Base-by-base conservation (phyloP, 2,797 vertebrate genomes). In the Neosilurus hyrtlii region DNA sequence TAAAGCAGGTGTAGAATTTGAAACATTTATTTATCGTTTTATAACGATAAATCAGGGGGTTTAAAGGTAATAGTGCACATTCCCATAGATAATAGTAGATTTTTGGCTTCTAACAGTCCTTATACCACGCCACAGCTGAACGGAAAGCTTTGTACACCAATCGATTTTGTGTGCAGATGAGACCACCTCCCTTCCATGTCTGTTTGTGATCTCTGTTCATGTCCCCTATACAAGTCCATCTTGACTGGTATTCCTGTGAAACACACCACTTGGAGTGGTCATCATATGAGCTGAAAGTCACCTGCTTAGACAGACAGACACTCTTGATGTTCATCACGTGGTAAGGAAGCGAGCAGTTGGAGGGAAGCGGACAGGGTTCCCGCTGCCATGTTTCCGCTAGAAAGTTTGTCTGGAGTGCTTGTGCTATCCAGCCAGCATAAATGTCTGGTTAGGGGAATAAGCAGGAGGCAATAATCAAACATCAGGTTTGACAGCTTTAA, bases 231-330 rank as follows among this genome's bases (percentile, higher is more conserved):
- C 97, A 99, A 18, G 92, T 93, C 95, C 97, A 95, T 81, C 79
- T 92, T 85, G 94, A 90, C 89, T 91, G 65, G 1, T 82, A 72
- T 7, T n/a, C 14, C 74, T 0, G 74, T 0, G 97, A 97, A 89
- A 97, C 93, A 37, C 96, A 96, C 97, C 97, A 98, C 91, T 99
- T 99, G 56, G 97, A 95, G 88, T 98, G 97, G 90, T 99, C 97
- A 0, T 94, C 59, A 75, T 89, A 70, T 37, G 96, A 97, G 72
- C 72, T 80, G 85, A 98, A 98, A 71, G 78, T 87, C 73, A 87
- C 84, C 0, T 92, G 87, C 43, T 84, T 30, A 1, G 94, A 91
- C 4, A 93, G 86, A 43, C 67, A 82, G 83, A 99, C 92, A 62
- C 82, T 74, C 35, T 92, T 91, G 88, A 97, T 91, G 87, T 98